Conservation (phyloP, 2,888 invertebrate species). For the Chloroclysta siterata region DNA sequence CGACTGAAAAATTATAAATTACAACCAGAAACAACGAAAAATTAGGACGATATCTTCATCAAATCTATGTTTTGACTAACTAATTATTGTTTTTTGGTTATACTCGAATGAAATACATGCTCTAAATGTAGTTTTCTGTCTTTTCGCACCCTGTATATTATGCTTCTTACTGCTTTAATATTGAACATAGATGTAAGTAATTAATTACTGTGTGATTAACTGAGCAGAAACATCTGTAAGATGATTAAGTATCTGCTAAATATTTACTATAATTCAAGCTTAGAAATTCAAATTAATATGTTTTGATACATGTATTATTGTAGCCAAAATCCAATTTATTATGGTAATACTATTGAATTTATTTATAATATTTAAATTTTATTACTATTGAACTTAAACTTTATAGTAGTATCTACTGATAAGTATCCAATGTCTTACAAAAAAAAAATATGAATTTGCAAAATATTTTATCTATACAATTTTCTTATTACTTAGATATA, state of each 20-base stretch:
- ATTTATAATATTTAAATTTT: not conserved
- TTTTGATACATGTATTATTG: constrained; percentile 17
- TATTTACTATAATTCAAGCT: constrained; percentile 4
- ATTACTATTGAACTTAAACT: not conserved
- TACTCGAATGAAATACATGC: not conserved
- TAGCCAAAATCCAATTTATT: constrained; percentile 6
- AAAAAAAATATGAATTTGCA: not conserved
- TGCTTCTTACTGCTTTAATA: constrained; percentile 1
- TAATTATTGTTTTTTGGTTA: too few relatives aligned
- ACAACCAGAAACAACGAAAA: too few relatives aligned
- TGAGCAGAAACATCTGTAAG: not conserved
- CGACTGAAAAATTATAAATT: too few relatives aligned
- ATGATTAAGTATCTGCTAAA: not conserved
- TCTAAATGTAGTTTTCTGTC: not conserved
- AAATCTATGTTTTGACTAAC: too few relatives aligned
- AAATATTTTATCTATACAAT: not conserved
- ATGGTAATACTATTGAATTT: not conserved
- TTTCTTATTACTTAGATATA: constrained; percentile 2
- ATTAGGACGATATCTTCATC: not conserved
- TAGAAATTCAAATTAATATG: constrained; percentile 3
- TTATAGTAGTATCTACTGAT: not conserved
- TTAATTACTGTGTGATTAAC: not conserved
- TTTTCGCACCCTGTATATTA: not conserved
- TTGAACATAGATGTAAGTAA: not conserved
- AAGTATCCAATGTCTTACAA: not conserved